Conservation (phyloP, 2,888 invertebrate species). For the Tipula vernalis region DNA sequence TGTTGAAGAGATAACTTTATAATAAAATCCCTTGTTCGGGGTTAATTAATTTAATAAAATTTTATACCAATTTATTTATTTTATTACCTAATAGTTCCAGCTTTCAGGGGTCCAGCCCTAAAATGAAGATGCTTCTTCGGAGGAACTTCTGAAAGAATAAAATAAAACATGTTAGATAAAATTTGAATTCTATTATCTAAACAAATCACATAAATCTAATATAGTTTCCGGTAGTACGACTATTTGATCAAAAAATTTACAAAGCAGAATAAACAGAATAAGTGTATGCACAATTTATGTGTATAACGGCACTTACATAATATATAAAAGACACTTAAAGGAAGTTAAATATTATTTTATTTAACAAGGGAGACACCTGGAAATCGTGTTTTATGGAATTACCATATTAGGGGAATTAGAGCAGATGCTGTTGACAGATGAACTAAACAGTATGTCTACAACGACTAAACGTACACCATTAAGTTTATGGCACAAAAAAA, state of each 20-base stretch:
- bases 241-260: not conserved
- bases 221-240: not conserved
- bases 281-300: not conserved
- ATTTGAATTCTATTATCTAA: not conserved
- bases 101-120: not conserved
- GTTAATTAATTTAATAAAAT: no score
- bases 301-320: not conserved
- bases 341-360: not conserved
- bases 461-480: no score
- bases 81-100: no score
- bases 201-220: not conserved
- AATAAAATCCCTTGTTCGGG: no score
- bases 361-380: not conserved
- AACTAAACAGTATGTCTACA: no score
- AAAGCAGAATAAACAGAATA: not conserved
- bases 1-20: no score
- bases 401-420: no score
- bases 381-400: not conserved
- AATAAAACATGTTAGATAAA: not conserved
- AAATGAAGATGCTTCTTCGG: not conserved
- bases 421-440: no score
- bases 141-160: not conserved
- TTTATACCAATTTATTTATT: no score
- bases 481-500: not conserved
- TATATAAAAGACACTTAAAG: not conserved